Evolutionary conservation across 2,797 vertebrate genomes (phyloP), one percentile per base, ranked within the genome.

Genomic region (Decapterus maruadsi): DNA sequence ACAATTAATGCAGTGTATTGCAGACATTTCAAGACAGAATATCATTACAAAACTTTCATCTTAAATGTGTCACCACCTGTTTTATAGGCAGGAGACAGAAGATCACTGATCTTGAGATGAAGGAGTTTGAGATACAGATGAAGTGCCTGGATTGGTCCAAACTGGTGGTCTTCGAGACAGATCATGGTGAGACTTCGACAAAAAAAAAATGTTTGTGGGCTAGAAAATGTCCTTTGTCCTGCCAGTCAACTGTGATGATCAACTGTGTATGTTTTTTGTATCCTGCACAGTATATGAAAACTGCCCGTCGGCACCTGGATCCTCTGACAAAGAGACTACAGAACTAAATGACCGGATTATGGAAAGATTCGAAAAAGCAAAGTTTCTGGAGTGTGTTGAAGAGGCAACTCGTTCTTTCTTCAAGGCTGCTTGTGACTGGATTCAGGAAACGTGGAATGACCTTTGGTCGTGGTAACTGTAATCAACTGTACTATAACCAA

Each of bases 51-150:
- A 5, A 1, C n/a, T 70, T 60, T 63, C 1, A 26, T 66, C 36
- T 72, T 3, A 29, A 54, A 69, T 62, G n/a, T 55, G 20, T 53
- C 11, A n/a, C 53, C 11, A n/a, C 53, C 31, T 75, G 13, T 45
- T 81, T 2, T 43, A 8, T 72, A 91, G 87, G 90, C 64, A 73
- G 20, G 38, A 84, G 85, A 77, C 12, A 31, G 16, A 40, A 0
- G 2, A 0, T 89, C 57, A 58, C 61, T 56, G 54, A 42, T 45
- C 75, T 58, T 54, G 82, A 91, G 43, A 34, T 88, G 50, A 62
- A 6, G 20, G 84, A 86, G 81, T 91, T 87, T 80, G 48, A 78
- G 73, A 17, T 3, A 10, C 88, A 86, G 51, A 6, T 46, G 20
- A 1, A 54, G 16, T 88, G 85, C 57, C 6, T 66, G 3, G 22